Base-by-base conservation (phyloP, 2,888 invertebrate genomes). In the Quadroppia sp. region DNA sequence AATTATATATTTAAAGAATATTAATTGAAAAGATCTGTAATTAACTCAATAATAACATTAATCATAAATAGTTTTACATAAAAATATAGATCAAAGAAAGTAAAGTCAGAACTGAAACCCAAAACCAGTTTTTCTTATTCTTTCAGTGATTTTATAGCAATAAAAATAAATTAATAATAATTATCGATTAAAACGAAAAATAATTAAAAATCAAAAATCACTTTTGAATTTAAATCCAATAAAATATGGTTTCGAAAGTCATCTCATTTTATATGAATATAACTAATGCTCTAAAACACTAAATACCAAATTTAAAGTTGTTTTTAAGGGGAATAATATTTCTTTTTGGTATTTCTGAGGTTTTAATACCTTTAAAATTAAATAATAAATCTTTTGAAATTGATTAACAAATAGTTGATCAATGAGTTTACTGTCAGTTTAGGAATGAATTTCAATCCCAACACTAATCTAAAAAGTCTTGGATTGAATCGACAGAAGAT, bases 381-480 rank as follows among this genome's bases (percentile, higher is more conserved):
- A 61, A 61, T 61, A 61, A 61, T 61, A 61, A 61, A 61, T 61
- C 59, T 30, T 32, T n/a, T 32, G 32, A 61, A 61, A 61, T 61
- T 61, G 59, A 61, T 61, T 61, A 61, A 61, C 15, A 61, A 61
- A 61, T 28, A 32, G 28, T 32, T 61, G 59, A 61, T 61, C 59
- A 61, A 61, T 61, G 59, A 30, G 59, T 61, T 61, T 2, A 25
- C 59, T 61, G 59, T 61, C 59, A 61, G 23, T n/a, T n/a, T 17
- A 32, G 59, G 30, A 30, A 61, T 61, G 32, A 32, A 61, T 61
- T 32, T 61, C 32, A 61, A 25, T 53, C 53, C 50, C 45, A 25
- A 53, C 30, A 15, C 59, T 61, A 61, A 25, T 61, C 59, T 25
- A 61, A 61, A 30, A 15, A 25, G 25, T 11, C 30, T 61, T 17